Base-by-base conservation (phyloP, 2,113 vertebrate genomes). In the Tetrao urogallus region DNA sequence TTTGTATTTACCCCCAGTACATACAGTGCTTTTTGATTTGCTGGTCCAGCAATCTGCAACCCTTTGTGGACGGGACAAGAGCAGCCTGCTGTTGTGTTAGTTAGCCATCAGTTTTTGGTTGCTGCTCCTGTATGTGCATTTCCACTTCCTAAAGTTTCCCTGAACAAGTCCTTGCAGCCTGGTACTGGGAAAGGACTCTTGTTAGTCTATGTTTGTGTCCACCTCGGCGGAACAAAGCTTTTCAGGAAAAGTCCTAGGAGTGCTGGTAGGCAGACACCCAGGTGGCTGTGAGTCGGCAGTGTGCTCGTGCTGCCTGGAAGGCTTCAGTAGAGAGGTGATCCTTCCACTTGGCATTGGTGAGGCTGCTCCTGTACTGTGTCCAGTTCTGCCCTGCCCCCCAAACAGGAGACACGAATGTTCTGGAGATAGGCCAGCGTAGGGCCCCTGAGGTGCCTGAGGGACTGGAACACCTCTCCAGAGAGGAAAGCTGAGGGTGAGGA, bases 101-200 rank as follows among this genome's bases (percentile, higher is more conserved):
- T 73, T 83, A 38, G 14, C 8, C 0, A 0, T 32, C n/a, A 43
- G 3, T 7, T 72, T 38, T 75, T 64, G 28, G 52, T 66, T 82
- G 40, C 32, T 74, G 12, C n/a, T 5, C 17, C 1, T 19, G 18
- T 24, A 21, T 2, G 8, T 70, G 64, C 18, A 1, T 75, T 0
- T 0, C 21, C 65, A 81, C 28, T 24, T 60, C 60, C 30, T 65
- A 30, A n/a, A 32, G 28, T 57, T 57, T 40, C 36, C 61, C 36
- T 40, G 5, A 30, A 21, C 54, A 83, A 36, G 28, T 34, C 60
- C 86, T 40, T 42, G 42, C 56, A 64, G 34, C 57, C 4, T 1
- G 15, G 8, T 74, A 88, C 73, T 84, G 34, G 54, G 8, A 4
- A 77, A 86, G 40, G 52, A 50, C 74, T n/a, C n/a, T n/a, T n/a